Conservation (phyloP, 2,797 vertebrate species). For the Selene dorsalis region DNA sequence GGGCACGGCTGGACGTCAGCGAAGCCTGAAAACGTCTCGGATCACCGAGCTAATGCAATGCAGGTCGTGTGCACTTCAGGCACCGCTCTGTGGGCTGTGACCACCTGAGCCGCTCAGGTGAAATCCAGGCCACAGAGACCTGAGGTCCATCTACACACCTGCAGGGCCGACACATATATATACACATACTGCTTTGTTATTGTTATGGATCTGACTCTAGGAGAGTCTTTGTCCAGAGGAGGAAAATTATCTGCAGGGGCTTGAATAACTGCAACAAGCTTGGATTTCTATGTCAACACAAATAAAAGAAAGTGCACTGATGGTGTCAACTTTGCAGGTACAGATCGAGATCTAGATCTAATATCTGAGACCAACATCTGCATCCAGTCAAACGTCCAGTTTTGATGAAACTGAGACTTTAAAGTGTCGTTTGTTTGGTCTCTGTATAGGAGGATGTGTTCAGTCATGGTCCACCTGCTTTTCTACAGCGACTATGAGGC, state of each 20-base stretch:
- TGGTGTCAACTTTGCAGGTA: no score
- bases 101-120: conserved; percentile 16
- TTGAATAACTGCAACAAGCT: background rate
- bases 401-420: no score
- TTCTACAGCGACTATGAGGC: background rate
- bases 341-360: no score
- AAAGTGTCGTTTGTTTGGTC: no score
- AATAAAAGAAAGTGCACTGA: background rate
- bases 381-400: no score
- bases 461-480: no score
- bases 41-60: conserved; percentile 45
- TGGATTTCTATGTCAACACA: background rate
- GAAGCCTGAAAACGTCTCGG: conserved; percentile 48
- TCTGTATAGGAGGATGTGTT: no score
- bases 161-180: background rate
- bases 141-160: conserved; percentile 7
- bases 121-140: conserved; percentile 19
- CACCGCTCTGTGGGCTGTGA: conserved; percentile 27
- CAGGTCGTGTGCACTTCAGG: conserved; percentile 19
- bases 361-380: no score
- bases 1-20: conserved; percentile 18
- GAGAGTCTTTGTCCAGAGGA: background rate
- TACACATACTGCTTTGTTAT: background rate
- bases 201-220: background rate
- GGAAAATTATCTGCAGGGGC: background rate